phyloP scores from a whole-genome alignment of 37 sponge, comb jelly and placozoan genomes.

The Agelas oroides region DNA sequence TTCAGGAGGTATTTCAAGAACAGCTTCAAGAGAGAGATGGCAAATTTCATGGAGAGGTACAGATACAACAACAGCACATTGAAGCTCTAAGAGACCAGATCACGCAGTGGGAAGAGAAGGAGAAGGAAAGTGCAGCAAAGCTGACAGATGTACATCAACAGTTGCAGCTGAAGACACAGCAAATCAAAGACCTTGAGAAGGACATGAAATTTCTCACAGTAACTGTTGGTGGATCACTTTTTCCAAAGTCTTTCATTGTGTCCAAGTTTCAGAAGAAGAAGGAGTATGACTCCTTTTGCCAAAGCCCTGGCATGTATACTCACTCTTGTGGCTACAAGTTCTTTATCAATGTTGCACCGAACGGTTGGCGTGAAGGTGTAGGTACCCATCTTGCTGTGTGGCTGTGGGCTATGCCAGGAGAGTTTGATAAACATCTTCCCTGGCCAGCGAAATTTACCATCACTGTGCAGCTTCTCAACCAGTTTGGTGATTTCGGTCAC shows the following conservation, averaged over 20 bases:
- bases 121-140: no score
- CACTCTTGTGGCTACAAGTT: not conserved
- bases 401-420: not conserved
- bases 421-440: not conserved
- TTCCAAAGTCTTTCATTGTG: not conserved
- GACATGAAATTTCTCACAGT: no score
- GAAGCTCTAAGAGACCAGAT: not conserved
- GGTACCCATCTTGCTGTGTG: not conserved
- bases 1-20: not conserved
- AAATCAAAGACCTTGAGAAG: no score
- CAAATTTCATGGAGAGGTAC: not conserved
- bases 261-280: not conserved
- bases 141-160: no score
- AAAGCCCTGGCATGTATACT: not conserved
- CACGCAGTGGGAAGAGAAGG: no score
- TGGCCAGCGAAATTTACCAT: not conserved
- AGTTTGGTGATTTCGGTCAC: no score
- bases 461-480: slow-evolving; percentile 1
- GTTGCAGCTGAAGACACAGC: no score
- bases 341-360: not conserved
- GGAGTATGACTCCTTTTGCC: no score
- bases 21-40: not conserved
- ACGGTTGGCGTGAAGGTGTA: no score
- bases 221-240: no score
- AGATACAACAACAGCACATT: not conserved